Percentiles rank a stretch among this genome's conserved stretches.
phyloP scores from a whole-genome alignment of 2,888 invertebrate species.

The Hipparchia sbordonii region DNA sequence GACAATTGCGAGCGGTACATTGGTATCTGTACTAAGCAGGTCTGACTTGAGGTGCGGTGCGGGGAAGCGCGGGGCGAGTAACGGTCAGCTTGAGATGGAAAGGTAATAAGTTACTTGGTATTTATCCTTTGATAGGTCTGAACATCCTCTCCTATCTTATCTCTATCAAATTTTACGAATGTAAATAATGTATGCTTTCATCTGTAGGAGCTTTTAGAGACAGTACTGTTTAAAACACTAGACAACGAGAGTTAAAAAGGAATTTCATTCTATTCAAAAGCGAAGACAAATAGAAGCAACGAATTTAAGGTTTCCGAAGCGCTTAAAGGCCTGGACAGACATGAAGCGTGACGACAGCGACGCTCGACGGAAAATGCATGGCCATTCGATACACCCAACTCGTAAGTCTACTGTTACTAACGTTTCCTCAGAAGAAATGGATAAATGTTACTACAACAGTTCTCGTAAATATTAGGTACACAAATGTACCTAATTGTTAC shows the following conservation, averaged over 20 bases:
- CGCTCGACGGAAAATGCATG: no score
- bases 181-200: slow-evolving; percentile 1
- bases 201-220: not conserved
- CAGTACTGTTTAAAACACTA: slow-evolving; percentile 3
- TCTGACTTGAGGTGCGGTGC: no score
- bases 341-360: not conserved
- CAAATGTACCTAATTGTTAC: no score
- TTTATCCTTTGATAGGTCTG: not conserved
- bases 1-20: no score
- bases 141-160: not conserved
- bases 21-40: no score
- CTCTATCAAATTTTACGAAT: not conserved
- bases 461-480: no score
- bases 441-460: no score
- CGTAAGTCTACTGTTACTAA: no score
- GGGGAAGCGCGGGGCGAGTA: no score
- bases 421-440: no score
- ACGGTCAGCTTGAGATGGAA: no score
- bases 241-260: slow-evolving; percentile 1
- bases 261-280: slow-evolving; percentile 6
- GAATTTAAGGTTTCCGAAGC: slow-evolving; percentile 2
- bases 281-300: not conserved
- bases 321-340: not conserved
- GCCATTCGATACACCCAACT: no score
- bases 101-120: not conserved